Evolutionary conservation across 2,113 vertebrate genomes (phyloP).

Genomic region (Muscicapa adusta): DNA sequence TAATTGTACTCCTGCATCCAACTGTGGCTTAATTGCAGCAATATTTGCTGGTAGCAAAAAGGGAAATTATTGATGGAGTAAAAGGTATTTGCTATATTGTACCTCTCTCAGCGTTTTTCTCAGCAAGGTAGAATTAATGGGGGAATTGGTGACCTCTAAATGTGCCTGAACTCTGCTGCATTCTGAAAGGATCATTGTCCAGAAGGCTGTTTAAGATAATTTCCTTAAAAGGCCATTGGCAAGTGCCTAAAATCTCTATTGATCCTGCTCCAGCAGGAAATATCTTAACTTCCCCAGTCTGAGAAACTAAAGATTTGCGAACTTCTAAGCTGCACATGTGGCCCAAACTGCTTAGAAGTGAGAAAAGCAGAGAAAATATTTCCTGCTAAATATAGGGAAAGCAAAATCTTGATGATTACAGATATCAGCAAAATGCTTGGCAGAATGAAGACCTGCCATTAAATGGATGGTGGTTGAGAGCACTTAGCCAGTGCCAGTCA

Average conservation of each 20-base stretch:
- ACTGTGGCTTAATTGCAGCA: slow-evolving; percentile 43
- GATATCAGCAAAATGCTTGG: background rate
- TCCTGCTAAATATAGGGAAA: background rate
- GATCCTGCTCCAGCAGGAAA: slow-evolving; percentile 8
- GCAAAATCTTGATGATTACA: background rate
- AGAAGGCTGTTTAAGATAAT: slow-evolving; percentile 30
- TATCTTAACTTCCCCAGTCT: background rate
- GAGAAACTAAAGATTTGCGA: background rate
- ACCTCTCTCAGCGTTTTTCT: slow-evolving; percentile 45
- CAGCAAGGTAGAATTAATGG: slow-evolving; percentile 33
- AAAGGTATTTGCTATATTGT: slow-evolving; percentile 6
- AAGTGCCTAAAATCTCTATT: background rate
- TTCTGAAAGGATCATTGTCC: slow-evolving; percentile 30
- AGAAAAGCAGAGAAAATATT: background rate
- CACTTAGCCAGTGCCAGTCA: background rate
- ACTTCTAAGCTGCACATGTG: background rate
- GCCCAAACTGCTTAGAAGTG: background rate
- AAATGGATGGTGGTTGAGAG: background rate
- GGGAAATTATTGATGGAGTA: slow-evolving; percentile 24
- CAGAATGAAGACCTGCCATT: background rate
- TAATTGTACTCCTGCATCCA: slow-evolving; percentile 39
- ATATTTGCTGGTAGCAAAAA: slow-evolving; percentile 32
- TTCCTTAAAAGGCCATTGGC: slow-evolving; percentile 28
- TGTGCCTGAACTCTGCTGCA: background rate
- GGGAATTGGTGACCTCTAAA: slow-evolving; percentile 24